Evolutionary conservation across 2,797 vertebrate species (phyloP).

Genomic region (Protonibea diacanthus): DNA sequence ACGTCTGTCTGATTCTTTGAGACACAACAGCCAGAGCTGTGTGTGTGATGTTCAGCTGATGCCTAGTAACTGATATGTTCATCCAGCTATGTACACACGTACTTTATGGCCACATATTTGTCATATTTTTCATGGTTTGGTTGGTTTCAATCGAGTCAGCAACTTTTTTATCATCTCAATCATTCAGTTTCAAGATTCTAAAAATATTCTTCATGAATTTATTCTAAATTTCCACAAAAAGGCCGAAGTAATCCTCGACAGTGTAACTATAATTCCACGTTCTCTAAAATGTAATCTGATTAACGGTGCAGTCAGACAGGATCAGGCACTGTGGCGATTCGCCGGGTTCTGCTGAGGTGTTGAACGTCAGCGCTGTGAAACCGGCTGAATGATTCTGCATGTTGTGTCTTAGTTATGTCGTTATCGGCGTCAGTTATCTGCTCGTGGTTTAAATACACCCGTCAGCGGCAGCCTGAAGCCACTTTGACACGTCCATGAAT

Average conservation of each 20-base stretch:
- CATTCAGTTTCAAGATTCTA: background rate
- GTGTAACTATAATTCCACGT: too few species aligned
- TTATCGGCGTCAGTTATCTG: slow-evolving; percentile 1
- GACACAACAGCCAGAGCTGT: background rate
- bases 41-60: background rate
- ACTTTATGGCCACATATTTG: background rate
- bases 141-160: background rate
- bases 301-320: too few species aligned
- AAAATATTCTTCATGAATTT: background rate
- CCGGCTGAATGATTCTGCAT: slow-evolving; percentile 1
- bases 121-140: background rate
- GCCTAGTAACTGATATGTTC: background rate
- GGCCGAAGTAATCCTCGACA: too few species aligned
- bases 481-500: background rate
- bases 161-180: too few species aligned
- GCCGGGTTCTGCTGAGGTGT: too few species aligned
- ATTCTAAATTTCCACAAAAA: background rate
- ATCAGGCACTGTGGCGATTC: too few species aligned
- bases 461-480: background rate
- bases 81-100: background rate
- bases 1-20: background rate
- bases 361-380: too few species aligned
- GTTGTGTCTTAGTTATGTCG: background rate
- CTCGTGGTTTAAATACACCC: background rate
- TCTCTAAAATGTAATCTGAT: too few species aligned